Evolutionary conservation across 1,140 invertebrate species (phyloP), one percentile per base, ranked within the genome.

Genomic region (Macrocentrus cingulum): DNA sequence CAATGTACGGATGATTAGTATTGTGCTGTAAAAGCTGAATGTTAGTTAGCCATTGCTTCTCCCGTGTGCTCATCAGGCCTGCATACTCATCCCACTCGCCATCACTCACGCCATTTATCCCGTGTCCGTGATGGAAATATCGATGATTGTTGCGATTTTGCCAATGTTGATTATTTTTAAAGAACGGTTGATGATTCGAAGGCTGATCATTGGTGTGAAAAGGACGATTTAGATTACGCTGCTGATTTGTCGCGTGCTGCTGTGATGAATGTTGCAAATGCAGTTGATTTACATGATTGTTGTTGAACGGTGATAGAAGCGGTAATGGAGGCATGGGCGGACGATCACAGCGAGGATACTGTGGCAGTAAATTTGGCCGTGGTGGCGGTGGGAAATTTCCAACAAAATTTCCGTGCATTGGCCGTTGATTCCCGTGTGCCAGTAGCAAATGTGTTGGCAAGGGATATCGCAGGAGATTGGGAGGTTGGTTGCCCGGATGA

Each of bases 11-110:
- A 29, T 90, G 91, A 42, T 89, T 90, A 1, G 91, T 91, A 63
- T 91, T 90, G 0, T 97, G 79, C 72, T 96, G 94, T 55, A 95
- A 75, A 64, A 95, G 80, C 75, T 97, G 94, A 67, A 97, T 96
- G 71, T 94, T 94, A 44, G 94, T 87, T 1, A 97, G 81, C 92
- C 94, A 95, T 59, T 95, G 92, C 69, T 96, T 97, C 68, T 97
- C 94, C 36, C 88, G 84, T 59, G 85, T 84, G 34, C 90, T 94
- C 94, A 98, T 97, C 1, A 97, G 77, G 18, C 92, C 93, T 4
- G 88, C 87, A 72, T 94, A 95, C 66, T 92, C 90, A 74, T 95
- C 92, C 1, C 74, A 74, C 11, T 83, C 83, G 19, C 74, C 74
- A 9, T 64, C 66, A 44, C 60, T 66, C 18, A 67, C 56, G 18